These are phyloP conservation scores for Misgurnus anguillicaudatus DNA, from an alignment of 2,113 vertebrate species.

Conservation along the genomic window DNA sequence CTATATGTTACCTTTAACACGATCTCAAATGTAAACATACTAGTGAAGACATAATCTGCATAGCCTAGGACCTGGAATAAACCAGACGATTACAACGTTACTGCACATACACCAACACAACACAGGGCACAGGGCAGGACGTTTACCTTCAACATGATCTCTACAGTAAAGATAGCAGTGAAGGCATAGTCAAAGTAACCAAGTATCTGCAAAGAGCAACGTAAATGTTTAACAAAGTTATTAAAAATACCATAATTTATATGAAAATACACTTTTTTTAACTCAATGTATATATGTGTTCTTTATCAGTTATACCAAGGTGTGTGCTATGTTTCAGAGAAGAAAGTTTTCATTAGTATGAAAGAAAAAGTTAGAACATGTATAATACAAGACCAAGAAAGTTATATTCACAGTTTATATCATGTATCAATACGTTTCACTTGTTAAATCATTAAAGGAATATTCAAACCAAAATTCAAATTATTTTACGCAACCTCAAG, in stretches of 20 bases:
- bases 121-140: constrained; percentile 72
- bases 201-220: constrained; percentile 98
- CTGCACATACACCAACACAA: constrained; percentile 71
- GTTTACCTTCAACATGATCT: constrained; percentile 99
- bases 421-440: too few relatives aligned
- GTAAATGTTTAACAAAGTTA: constrained; percentile 76
- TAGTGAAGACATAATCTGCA: constrained; percentile 99
- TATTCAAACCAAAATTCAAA: too few relatives aligned
- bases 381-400: not conserved
- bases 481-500: too few relatives aligned
- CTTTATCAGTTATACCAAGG: not conserved
- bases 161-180: constrained; percentile 99
- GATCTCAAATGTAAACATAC: constrained; percentile 99
- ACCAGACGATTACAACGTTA: constrained; percentile 89
- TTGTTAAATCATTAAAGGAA: too few relatives aligned
- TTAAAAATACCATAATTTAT: not conserved
- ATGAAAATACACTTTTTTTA: too few relatives aligned
- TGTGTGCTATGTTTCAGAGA: constrained; percentile 12
- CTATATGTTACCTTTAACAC: constrained; percentile 95
- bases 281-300: not conserved
- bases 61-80: constrained; percentile 99
- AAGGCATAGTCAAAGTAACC: constrained; percentile 99
- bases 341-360: not conserved
- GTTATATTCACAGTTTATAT: too few relatives aligned
- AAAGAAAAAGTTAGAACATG: constrained; percentile 18